Base-by-base conservation (phyloP, 2,113 vertebrate species). In the Carassius auratus region DNA sequence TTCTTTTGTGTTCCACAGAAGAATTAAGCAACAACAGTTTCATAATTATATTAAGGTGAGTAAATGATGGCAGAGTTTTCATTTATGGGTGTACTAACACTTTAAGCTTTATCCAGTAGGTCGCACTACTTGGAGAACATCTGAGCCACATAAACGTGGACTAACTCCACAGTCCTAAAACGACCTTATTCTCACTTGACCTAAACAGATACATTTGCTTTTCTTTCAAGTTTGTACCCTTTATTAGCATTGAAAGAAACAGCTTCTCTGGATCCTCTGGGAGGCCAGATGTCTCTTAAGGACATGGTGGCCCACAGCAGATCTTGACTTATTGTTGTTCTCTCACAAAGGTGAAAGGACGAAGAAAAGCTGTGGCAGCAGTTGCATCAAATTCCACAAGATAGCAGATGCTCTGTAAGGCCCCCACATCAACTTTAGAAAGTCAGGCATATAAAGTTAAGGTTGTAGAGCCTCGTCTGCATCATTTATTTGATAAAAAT, bases 381-480 rank as follows among this genome's bases (percentile, higher is more conserved):
- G 86, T 91, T 92, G 88, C 87, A 90, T 93, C 88, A 84, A 90
- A 87, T 82, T 89, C 90, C 85, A 78, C 88, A 86, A 81, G 81
- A 83, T 76, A 78, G 82, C 89, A 89, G 90, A 89, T 86, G 90
- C 73, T 71, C 62, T 6, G n/a, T 36, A 30, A 88, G 82, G 52
- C 36, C 48, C 66, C 79, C 80, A 82, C 75, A 91, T 86, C 73
- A 78, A 84, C 88, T 82, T 3, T 88, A 89, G 88, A 89, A 90
- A 91, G 59, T 85, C 48, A 2, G 73, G 50, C 23, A 38, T 8
- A n/a, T n/a, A 82, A 36, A 45, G 81, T 38, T 71, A 59, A n/a
- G 12, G 8, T 66, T 81, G 9, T 3, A 8, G 5, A 30, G 33
- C 2, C 50, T 26, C 30, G 14, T 57, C 42, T 88, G 84, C 62